Percentiles rank a stretch among this genome's conserved stretches.
phyloP scores from a whole-genome alignment of 1,140 invertebrate species.

The Caerostris extrusa region DNA sequence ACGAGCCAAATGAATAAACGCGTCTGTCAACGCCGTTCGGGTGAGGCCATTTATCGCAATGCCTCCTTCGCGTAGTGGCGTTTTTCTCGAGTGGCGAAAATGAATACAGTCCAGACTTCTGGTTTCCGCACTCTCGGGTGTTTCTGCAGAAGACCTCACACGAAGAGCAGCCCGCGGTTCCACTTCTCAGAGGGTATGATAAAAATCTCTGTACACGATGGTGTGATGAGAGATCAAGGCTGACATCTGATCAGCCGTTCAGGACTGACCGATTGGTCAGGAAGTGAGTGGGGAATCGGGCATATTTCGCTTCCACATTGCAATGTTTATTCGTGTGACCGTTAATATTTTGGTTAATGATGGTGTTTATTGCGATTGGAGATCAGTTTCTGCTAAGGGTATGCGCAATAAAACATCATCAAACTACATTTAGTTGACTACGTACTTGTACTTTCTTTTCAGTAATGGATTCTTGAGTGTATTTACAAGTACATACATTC shows the following conservation, averaged over 20 bases:
- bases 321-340: too few relatives aligned
- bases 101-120: conserved; percentile 59
- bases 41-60: conserved; percentile 53
- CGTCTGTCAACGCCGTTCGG: conserved; percentile 37
- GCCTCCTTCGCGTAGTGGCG: background rate
- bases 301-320: background rate
- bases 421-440: too few relatives aligned
- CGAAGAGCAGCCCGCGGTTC: background rate
- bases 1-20: conserved; percentile 57
- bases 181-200: conserved; percentile 45
- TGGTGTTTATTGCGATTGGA: too few relatives aligned
- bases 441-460: too few relatives aligned
- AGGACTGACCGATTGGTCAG: background rate
- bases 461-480: too few relatives aligned
- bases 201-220: conserved; percentile 42
- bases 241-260: background rate
- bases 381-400: too few relatives aligned
- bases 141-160: conserved; percentile 6
- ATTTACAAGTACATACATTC: too few relatives aligned
- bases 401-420: too few relatives aligned
- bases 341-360: too few relatives aligned
- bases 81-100: conserved; percentile 43
- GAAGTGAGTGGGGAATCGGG: background rate
- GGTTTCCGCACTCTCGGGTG: conserved; percentile 31
- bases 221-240: conserved; percentile 44